phyloP scores from a whole-genome alignment of 2,888 invertebrate species.

The Piscicola geometra region DNA sequence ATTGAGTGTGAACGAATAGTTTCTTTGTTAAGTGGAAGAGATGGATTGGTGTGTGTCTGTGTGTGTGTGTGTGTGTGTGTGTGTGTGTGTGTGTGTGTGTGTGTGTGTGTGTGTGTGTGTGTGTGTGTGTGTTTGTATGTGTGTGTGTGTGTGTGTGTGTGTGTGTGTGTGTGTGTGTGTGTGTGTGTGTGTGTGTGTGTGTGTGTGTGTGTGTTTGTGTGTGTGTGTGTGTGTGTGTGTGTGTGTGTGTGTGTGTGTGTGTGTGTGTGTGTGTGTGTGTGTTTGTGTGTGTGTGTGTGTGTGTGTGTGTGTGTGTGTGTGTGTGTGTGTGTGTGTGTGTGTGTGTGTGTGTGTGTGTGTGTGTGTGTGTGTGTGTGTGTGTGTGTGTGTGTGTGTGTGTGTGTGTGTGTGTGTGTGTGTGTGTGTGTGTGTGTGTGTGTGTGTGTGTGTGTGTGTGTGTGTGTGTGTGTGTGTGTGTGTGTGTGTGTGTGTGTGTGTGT shows the following conservation, averaged over 20 bases:
- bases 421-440: too few species aligned
- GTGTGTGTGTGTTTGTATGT: too few species aligned
- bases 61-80: too few species aligned
- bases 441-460: slow-evolving; percentile 21
- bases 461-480: slow-evolving; percentile 17
- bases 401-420: slow-evolving; percentile 58
- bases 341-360: neutral
- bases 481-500: slow-evolving; percentile 15
- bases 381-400: slow-evolving; percentile 63
- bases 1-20: slow-evolving; percentile 28
- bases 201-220: neutral
- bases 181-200: slow-evolving; percentile 7
- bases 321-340: slow-evolving; percentile 17
- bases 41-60: neutral
- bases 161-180: neutral
- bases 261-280: slow-evolving; percentile 14
- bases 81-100: too few species aligned
- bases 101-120: too few species aligned
- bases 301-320: slow-evolving; percentile 15
- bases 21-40: slow-evolving; percentile 16
- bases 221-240: slow-evolving; percentile 5
- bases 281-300: slow-evolving; percentile 2
- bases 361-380: too few species aligned
- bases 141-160: too few species aligned
- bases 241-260: slow-evolving; percentile 15